Evolutionary conservation across 2,888 invertebrate genomes (phyloP).

Genomic region (Pemphredon lugubris): DNA sequence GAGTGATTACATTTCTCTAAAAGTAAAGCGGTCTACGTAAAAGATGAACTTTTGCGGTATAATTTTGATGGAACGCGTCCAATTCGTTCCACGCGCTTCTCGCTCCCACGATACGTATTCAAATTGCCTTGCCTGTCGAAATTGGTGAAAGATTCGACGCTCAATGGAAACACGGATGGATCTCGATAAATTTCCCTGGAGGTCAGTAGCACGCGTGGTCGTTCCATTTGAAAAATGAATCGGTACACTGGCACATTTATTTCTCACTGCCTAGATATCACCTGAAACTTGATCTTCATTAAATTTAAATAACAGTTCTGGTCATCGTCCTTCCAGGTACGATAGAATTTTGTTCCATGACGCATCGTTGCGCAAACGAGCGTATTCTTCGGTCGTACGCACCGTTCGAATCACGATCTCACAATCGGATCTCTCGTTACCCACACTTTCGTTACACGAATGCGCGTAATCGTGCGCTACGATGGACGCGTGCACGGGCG

Average conservation of each 20-base stretch:
- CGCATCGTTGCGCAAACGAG: conserved; percentile 23
- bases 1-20: too few species aligned
- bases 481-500: conserved; percentile 61
- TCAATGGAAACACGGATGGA: background rate
- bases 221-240: conserved; percentile 2
- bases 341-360: background rate
- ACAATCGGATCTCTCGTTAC: too few species aligned
- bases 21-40: too few species aligned
- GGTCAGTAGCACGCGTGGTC: background rate
- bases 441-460: background rate
- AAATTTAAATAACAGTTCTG: conserved; percentile 24
- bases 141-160: conserved; percentile 1
- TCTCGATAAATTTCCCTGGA: background rate
- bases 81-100: too few species aligned
- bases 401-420: conserved; percentile 16
- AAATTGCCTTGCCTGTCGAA: background rate
- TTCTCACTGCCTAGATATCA: conserved; percentile 12
- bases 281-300: conserved; percentile 31
- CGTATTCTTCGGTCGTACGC: background rate
- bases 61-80: too few species aligned
- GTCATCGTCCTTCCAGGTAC: background rate
- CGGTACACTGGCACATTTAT: conserved; percentile 19
- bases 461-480: conserved; percentile 15
- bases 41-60: too few species aligned
- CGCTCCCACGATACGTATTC: too few species aligned